phyloP scores from a whole-genome alignment of 2,888 invertebrate species.

The Lepidochrysops patricia region DNA sequence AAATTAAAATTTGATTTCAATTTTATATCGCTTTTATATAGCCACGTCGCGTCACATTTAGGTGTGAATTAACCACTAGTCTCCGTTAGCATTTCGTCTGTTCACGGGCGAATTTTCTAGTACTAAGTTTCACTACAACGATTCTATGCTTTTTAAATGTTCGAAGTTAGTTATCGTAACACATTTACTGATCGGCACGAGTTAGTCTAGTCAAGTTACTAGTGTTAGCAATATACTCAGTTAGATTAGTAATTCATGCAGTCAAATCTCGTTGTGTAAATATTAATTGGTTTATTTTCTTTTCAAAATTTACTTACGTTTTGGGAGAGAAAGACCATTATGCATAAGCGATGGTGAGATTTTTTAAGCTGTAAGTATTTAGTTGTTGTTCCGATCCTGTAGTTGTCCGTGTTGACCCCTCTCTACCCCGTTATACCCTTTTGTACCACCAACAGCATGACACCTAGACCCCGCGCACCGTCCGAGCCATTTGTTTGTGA shows the following conservation, averaged over 20 bases:
- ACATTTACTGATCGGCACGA: slow-evolving; percentile 63
- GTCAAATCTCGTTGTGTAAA: slow-evolving; percentile 79
- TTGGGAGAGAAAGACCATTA: slow-evolving; percentile 59
- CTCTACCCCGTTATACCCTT: not conserved
- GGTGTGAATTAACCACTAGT: no score
- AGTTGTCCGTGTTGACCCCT: slow-evolving; percentile 38
- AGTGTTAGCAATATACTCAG: slow-evolving; percentile 31
- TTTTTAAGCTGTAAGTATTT: slow-evolving; percentile 47
- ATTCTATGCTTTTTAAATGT: slow-evolving; percentile 53
- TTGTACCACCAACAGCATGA: slow-evolving; percentile 28
- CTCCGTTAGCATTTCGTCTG: slow-evolving; percentile 19
- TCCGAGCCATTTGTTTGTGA: not conserved
- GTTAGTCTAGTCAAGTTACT: slow-evolving; percentile 23
- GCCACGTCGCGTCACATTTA: no score
- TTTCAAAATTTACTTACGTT: slow-evolving; percentile 28
- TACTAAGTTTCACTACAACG: slow-evolving; percentile 56
- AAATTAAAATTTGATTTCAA: no score
- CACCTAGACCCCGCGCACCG: slow-evolving; percentile 12
- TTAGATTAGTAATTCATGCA: slow-evolving; percentile 59
- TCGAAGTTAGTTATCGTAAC: slow-evolving; percentile 42
- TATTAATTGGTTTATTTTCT: slow-evolving; percentile 32
- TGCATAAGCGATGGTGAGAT: slow-evolving; percentile 21
- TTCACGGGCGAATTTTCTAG: slow-evolving; percentile 31
- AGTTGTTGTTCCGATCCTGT: slow-evolving; percentile 50
- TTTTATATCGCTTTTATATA: no score